Conservation (phyloP, 2,113 vertebrate species). For the Nettapus auritus region DNA sequence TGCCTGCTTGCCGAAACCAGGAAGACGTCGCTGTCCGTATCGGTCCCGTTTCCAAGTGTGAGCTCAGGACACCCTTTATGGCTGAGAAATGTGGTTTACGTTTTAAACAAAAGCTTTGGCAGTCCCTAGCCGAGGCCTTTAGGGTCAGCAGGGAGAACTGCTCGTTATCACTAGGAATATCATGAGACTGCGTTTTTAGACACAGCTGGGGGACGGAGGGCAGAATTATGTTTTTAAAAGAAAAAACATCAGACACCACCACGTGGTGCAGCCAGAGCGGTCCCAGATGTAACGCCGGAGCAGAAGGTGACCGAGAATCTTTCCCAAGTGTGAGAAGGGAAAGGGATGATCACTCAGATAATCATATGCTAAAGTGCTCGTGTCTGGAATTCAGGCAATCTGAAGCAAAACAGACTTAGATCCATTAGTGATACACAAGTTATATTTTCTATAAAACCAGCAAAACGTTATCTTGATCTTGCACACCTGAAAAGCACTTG, state of each 20-base stretch:
- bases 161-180: neutral
- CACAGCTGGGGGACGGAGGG: neutral
- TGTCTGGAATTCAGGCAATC: neutral
- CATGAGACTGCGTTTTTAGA: neutral
- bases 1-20: conserved; percentile 41
- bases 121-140: neutral
- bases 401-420: neutral
- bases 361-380: neutral
- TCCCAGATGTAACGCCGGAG: neutral
- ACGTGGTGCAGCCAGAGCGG: neutral
- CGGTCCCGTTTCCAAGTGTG: neutral
- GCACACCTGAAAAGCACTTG: neutral
- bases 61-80: neutral
- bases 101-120: neutral
- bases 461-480: neutral
- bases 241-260: neutral
- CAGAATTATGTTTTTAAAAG: neutral
- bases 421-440: neutral
- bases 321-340: neutral
- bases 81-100: neutral
- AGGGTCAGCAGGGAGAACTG: neutral
- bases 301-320: neutral
- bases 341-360: neutral
- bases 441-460: neutral
- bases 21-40: neutral